Percentiles rank a stretch among this genome's conserved stretches.
phyloP scores from a whole-genome alignment of 2,888 invertebrate genomes.

The Ligdia adustata region DNA sequence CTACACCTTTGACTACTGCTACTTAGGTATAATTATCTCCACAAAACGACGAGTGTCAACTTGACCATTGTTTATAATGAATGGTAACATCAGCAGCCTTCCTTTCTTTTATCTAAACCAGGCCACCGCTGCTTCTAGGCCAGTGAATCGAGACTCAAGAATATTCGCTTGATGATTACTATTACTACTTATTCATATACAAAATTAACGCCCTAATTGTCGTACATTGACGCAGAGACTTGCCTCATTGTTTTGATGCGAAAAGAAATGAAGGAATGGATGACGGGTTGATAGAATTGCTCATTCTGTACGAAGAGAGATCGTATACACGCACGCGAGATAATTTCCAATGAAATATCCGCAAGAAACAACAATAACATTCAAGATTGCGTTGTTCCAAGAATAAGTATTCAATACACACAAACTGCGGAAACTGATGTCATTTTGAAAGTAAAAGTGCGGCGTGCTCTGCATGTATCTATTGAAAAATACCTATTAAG shows the following conservation, averaged over 20 bases:
- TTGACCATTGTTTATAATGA: slow-evolving; percentile 29
- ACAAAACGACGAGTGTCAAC: slow-evolving; percentile 2
- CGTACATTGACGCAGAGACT: slow-evolving; percentile 42
- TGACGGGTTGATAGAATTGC: slow-evolving; percentile 34
- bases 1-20: too few species aligned
- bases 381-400: slow-evolving; percentile 47
- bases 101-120: slow-evolving; percentile 48
- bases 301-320: slow-evolving; percentile 54
- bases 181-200: slow-evolving; percentile 22
- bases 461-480: slow-evolving; percentile 46
- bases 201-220: slow-evolving; percentile 28
- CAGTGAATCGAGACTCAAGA: slow-evolving; percentile 42
- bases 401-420: slow-evolving; percentile 41
- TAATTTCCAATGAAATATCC: slow-evolving; percentile 73
- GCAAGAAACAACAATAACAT: slow-evolving; percentile 45
- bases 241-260: slow-evolving; percentile 13
- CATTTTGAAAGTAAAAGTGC: slow-evolving; percentile 63
- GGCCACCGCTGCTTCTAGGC: slow-evolving; percentile 53
- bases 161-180: slow-evolving; percentile 34
- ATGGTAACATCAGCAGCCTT: slow-evolving; percentile 21
- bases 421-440: slow-evolving; percentile 58
- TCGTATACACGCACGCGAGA: slow-evolving; percentile 49
- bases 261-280: slow-evolving; percentile 45
- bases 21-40: neutral
- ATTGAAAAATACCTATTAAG: slow-evolving; percentile 12